phyloP scores from a whole-genome alignment of 35 echinoderm and acorn worm species.

The Lytechinus pictus region DNA sequence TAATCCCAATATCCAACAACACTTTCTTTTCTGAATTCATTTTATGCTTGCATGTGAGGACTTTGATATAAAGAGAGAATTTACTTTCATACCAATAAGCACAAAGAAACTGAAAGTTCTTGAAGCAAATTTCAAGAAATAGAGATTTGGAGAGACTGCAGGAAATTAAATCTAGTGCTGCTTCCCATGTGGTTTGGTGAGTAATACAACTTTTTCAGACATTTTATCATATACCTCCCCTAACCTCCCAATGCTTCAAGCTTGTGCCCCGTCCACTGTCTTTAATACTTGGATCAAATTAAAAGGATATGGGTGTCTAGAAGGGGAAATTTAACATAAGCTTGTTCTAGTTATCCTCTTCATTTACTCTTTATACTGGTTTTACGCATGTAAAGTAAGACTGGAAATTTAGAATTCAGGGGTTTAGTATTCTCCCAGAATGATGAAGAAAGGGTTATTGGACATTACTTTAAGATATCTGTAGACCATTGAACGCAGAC shows the following conservation, averaged over 20 bases:
- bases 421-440: neutral
- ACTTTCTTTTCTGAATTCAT: no score
- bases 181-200: slow-evolving; percentile 48
- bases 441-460: neutral
- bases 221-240: slow-evolving; percentile 22
- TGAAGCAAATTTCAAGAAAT: neutral
- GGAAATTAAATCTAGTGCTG: slow-evolving; percentile 43
- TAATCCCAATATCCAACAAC: no score
- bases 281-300: neutral
- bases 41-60: no score
- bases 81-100: neutral
- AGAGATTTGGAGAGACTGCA: neutral
- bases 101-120: neutral
- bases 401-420: neutral
- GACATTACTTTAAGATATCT: no score
- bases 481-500: no score
- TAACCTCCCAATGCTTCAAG: slow-evolving; percentile 28
- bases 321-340: neutral
- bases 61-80: no score
- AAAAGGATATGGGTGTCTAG: neutral
- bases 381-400: neutral
- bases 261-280: neutral
- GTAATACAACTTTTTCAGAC: slow-evolving; percentile 41
- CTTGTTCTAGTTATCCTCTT: no score
- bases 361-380: neutral